These are phyloP conservation scores for Lophotis ruficrista DNA, from an alignment of 2,113 vertebrate genomes.

Conservation along the genomic window DNA sequence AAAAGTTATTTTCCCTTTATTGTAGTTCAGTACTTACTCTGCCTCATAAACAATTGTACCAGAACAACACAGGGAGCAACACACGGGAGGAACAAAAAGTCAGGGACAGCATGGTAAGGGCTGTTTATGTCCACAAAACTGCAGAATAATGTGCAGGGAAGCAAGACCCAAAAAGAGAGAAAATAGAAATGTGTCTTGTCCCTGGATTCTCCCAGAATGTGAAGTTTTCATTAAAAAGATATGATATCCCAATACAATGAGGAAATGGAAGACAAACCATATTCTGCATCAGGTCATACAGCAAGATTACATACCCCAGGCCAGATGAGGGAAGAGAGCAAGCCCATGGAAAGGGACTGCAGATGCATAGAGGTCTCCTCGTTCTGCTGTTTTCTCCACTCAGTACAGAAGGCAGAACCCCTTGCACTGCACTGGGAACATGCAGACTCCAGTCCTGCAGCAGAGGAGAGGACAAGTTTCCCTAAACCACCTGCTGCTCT, in stretches of 20 bases:
- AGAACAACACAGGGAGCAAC: background rate
- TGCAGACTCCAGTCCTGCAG: background rate
- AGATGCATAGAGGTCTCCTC: background rate
- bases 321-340: background rate
- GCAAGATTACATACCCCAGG: background rate
- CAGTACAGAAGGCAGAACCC: background rate
- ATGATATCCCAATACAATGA: background rate
- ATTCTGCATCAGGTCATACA: background rate
- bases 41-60: background rate
- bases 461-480: background rate
- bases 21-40: background rate
- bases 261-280: background rate
- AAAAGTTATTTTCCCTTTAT: background rate
- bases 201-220: background rate
- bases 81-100: background rate
- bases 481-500: background rate
- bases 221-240: background rate
- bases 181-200: background rate
- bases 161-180: background rate
- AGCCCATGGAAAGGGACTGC: background rate
- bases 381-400: background rate
- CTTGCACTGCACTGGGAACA: fast-evolving
- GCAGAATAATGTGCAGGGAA: background rate
- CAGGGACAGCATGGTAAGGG: background rate
- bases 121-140: background rate